Evolutionary conservation across 53 echinoderm and acorn worm genomes (phyloP).

Genomic region (Hippasteria phrygiana): DNA sequence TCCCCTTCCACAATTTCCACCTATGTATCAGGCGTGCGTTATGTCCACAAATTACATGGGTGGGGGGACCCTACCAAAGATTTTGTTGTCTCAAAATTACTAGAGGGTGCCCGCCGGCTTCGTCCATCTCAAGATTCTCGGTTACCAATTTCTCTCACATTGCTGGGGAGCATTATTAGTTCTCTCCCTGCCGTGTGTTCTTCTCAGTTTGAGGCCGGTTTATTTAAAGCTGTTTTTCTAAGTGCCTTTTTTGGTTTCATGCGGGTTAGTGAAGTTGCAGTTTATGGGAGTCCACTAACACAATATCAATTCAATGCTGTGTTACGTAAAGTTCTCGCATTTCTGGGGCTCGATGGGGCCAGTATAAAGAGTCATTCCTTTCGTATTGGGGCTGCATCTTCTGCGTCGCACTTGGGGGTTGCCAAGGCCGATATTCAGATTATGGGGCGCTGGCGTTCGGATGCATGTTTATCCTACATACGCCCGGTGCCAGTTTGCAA

Average conservation of each 20-base stretch:
- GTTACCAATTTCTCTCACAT: conserved; percentile 9
- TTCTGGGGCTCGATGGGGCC: not conserved
- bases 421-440: not conserved
- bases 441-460: conserved; percentile 14
- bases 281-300: not conserved
- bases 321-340: not conserved
- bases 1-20: conserved; percentile 34
- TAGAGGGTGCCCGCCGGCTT: not conserved
- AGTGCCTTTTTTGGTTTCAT: conserved; percentile 1
- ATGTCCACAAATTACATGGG: not conserved
- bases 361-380: conserved; percentile 7
- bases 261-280: not conserved
- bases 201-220: not conserved
- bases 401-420: not conserved
- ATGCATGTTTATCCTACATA: conserved; percentile 4
- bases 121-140: not conserved
- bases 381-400: conserved; percentile 7
- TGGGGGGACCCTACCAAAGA: conserved; percentile 2
- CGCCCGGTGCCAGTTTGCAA: not conserved
- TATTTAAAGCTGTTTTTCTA: not conserved
- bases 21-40: not conserved
- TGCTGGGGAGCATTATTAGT: not conserved
- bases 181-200: not conserved
- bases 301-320: conserved; percentile 3
- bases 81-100: conserved; percentile 4